phyloP scores from a whole-genome alignment of 2,888 invertebrate species.

The Coenonympha glycerion region DNA sequence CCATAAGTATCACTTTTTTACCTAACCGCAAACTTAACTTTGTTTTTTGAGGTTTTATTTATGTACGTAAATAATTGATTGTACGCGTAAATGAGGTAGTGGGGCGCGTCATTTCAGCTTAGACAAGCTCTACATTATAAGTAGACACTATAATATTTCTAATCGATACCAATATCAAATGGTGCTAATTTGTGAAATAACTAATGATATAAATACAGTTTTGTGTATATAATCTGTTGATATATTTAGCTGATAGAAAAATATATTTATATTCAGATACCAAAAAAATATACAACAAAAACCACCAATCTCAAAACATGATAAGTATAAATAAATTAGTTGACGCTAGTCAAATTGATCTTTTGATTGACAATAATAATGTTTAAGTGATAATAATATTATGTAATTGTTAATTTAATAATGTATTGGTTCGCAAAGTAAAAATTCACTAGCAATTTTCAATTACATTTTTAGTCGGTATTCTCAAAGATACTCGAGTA shows the following conservation, averaged over 20 bases:
- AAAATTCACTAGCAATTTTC: no score
- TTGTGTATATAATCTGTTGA: constrained; percentile 27
- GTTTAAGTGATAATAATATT: constrained; percentile 7
- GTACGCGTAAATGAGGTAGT: no score
- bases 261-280: constrained; percentile 49
- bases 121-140: no score
- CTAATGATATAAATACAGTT: constrained; percentile 12
- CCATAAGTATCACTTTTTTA: no score
- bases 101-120: no score
- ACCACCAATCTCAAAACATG: constrained; percentile 63
- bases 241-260: constrained; percentile 22
- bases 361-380: no score
- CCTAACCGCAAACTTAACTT: no score
- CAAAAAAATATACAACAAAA: constrained; percentile 59
- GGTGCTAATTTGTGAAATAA: constrained; percentile 35
- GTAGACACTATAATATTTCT: background rate
- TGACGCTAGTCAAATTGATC: constrained; percentile 57
- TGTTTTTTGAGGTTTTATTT: no score
- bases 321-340: constrained; percentile 44
- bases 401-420: background rate
- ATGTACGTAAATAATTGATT: no score
- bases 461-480: no score
- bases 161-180: constrained; percentile 20
- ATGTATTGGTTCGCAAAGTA: no score
- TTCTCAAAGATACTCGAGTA: no score